Evolutionary conservation across 2,888 invertebrate genomes (phyloP), one percentile per base, ranked within the genome.

Genomic region (Glomeris marginata): DNA sequence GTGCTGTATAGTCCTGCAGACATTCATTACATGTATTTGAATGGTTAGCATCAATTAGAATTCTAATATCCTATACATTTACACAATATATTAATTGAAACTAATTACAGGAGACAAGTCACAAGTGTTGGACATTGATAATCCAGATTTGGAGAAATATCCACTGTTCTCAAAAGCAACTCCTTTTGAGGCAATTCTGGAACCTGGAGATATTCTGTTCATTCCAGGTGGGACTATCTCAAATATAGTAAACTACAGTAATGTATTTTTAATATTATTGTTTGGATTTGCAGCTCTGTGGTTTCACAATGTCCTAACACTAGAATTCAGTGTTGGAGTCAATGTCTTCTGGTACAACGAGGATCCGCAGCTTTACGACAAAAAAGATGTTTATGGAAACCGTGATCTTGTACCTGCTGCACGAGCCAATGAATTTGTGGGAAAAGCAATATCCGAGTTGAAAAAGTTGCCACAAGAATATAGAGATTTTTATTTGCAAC

Each of bases 311-410:
- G 68, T 72, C 34, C 66, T 65, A n/a, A 68, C 72, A 5, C 49
- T 66, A 22, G 66, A 69, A 35, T 70, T 67, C 58, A 67, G 71
- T 16, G 63, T 74, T 41, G 71, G 72, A 20, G 69, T 74, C 0
- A 74, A 74, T 60, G 67, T 74, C 2, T 74, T 74, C 61, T 74
- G 74, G 74, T 62, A 61, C 55, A 69, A 72, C 56, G 59, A 74
- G 47, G 61, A 63, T 4, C 58, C 58, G 21, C 56, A 60, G 5
- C 57, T 69, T 28, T 74, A 74, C 56, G 72, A 74, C 56, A 66
- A 63, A 49, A 71, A 69, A 57, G 74, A 74, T 60, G 64, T 68
- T 2, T 74, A 74, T 58, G 74, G 74, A 36, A 74, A 74, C 58
- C 72, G 69, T 57, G 74, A 74, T 57, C 63, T 68, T 1, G 53